Evolutionary conservation across 2,797 vertebrate genomes (phyloP), one percentile per base, ranked within the genome.

Genomic region (Antrozous pallidus): DNA sequence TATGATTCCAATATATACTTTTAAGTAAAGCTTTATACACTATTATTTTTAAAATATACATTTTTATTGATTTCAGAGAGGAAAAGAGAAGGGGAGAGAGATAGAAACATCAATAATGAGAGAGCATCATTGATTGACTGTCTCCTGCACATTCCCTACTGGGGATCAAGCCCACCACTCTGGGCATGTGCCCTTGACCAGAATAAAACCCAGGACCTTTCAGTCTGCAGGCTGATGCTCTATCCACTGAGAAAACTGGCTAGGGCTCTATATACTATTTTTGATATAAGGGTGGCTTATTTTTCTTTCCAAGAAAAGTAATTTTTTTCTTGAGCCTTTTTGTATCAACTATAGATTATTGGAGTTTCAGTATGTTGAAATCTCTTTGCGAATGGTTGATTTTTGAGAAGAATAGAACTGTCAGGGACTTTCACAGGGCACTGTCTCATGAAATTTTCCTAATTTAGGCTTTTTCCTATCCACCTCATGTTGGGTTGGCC

Each of bases 401-500:
- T 61, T 96, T 26, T 93, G 17, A 89, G n/a, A 28, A 20, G 26
- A 73, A 5, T 33, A 49, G 63, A 26, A 5, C n/a, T 56, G 67
- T 54, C 24, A 40, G 10, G 6, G 13, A 58, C 33, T 61, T 71
- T 24, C 58, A 31, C 2, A 36, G 18, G 36, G 79, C 16, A 71
- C 1, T 49, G 8, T 91, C 40, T 93, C 69, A 63, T 79, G 11
- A 1, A 3, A 85, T 42, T 94, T 65, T 94, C 95, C 67, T 74
- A 92, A 95, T 96, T 82, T 96, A 99, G 99, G 99, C 98, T 8
- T 99, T 99, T 96, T 98, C 97, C 65, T 99, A 99, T 85, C 99
- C 99, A 88, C 97, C 98, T 84, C 98, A 99, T 4, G 98, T 98
- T 88, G 99, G 99, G 42, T 97, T 99, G 95, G 99, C 99, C 78